Percentiles rank a stretch among this genome's conserved stretches.
Conservation (phyloP, 1,140 invertebrate species). For the Atta cephalotes region DNA sequence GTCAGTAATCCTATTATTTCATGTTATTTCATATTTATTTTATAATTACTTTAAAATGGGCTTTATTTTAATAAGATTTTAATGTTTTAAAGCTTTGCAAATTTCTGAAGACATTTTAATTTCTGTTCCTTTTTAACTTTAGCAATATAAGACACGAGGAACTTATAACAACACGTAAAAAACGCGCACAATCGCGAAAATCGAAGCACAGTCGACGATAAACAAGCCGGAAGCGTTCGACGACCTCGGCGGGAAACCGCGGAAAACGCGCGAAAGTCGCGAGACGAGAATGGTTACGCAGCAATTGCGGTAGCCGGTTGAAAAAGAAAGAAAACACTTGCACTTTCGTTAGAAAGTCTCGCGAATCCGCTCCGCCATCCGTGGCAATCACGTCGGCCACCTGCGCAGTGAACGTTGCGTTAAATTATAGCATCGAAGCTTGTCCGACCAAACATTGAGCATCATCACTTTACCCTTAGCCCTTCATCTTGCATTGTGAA, state of each 20-base stretch:
- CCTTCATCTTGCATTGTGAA: conserved; percentile 33
- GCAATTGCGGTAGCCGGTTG: conserved; percentile 70
- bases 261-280: conserved; percentile 81
- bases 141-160: background rate
- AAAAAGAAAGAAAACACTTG: conserved; percentile 84
- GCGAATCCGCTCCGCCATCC: conserved; percentile 82
- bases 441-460: conserved; percentile 72
- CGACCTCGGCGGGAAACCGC: conserved; percentile 80
- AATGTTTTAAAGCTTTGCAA: background rate
- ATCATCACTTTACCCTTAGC: conserved; percentile 66
- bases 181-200: conserved; percentile 21
- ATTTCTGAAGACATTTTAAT: too few species aligned
- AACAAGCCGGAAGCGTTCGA: conserved; percentile 64
- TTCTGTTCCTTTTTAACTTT: too few species aligned
- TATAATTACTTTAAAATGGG: background rate
- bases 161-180: background rate
- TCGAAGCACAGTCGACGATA: background rate
- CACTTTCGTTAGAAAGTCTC: conserved; percentile 86
- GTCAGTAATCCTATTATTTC: too few species aligned
- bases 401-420: conserved; percentile 63
- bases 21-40: too few species aligned
- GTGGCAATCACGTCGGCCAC: conserved; percentile 72
- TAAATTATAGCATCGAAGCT: background rate
- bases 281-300: conserved; percentile 80
- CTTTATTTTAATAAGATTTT: background rate